Evolutionary conservation across 2,113 vertebrate genomes (phyloP), one percentile per base, ranked within the genome.

Genomic region (Pterophyllum scalare): DNA sequence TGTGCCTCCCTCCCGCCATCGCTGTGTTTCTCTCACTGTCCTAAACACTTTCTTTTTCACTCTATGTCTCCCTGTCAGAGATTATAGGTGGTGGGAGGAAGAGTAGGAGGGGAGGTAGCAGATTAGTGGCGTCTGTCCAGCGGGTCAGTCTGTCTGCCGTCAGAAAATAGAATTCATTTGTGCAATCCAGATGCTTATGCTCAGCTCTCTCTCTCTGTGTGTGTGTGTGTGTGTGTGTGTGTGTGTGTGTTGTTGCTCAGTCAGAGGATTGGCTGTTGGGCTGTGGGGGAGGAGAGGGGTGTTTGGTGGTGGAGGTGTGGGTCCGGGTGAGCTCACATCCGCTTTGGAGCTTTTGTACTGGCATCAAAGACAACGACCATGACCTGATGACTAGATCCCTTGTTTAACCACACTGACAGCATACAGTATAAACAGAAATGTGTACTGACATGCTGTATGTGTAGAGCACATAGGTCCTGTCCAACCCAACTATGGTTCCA

Each of bases 171-270:
- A 94, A 90, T 93, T 93, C 75, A 91, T 93, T 94, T 92, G 93
- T 89, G 87, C 80, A 86, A 92, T 92, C 92, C 94, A 95, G 92
- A 95, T 93, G 92, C 93, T 92, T 87, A 85, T 76, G 92, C 92
- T 93, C 83, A 64, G 85, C 84, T 86, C 80, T 72, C 75, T 77
- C 81, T 81, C 14, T 46, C 14, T 46, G 56, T 65, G 28, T 77
- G 60, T 61, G 65, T 59, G 20, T 46, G 62, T 65, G 28, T 77
- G 61, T 61, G 65, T 59, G 64, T 58, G 60, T 75, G 74, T 62
- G 84, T 65, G 67, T 59, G 54, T 82, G 81, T 59, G 76, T 72
- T 77, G 64, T 75, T 88, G 92, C 89, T 90, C 89, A 80, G 88
- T 70, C 89, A 75, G 84, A 87, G 80, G 85, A 92, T 87, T 86